Conservation (phyloP, 2,797 vertebrate genomes). For the Premnoplex brunnescens region DNA sequence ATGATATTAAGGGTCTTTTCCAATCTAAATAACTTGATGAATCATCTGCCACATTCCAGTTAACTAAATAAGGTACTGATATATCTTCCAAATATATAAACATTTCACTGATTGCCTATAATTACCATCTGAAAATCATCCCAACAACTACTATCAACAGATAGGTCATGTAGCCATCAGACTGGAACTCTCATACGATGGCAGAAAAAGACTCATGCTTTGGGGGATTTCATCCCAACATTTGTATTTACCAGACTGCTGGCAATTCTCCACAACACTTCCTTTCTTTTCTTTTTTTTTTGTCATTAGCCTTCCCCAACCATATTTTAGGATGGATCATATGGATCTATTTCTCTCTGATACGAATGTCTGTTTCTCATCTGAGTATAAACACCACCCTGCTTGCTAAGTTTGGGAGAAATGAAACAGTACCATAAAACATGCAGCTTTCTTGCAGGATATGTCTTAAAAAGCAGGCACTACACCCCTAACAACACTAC, state of each 20-base stretch:
- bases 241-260: neutral
- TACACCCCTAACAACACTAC: neutral
- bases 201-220: neutral
- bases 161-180: neutral
- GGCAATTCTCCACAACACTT: neutral
- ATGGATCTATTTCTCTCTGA: neutral
- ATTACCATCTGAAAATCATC: neutral
- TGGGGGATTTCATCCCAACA: neutral
- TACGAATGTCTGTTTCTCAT: neutral
- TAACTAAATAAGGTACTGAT: neutral
- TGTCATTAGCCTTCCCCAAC: neutral
- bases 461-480: neutral
- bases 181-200: neutral
- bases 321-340: neutral
- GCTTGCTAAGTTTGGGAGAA: neutral
- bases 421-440: neutral
- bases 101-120: neutral
- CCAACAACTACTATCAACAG: neutral
- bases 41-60: neutral
- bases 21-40: neutral
- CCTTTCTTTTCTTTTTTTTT: neutral
- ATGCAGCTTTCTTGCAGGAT: neutral
- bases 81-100: neutral
- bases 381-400: neutral
- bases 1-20: neutral